Percentiles rank a stretch among this genome's conserved stretches.
phyloP scores from a whole-genome alignment of 1,140 invertebrate genomes.

The Nephotettix cincticeps region DNA sequence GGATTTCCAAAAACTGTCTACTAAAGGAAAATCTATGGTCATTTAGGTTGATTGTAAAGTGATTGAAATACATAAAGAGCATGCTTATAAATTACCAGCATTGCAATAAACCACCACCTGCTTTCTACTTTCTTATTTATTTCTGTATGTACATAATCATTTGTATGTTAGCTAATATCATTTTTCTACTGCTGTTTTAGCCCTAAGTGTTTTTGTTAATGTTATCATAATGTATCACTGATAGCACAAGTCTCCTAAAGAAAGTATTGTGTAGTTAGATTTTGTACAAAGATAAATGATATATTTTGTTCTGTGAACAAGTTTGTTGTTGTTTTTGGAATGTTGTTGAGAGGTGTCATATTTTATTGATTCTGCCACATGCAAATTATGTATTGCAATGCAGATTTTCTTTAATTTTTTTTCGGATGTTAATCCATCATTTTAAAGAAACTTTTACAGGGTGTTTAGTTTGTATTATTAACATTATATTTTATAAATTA shows the following conservation, averaged over 20 bases:
- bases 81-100: neutral
- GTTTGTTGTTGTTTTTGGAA: conserved; percentile 13
- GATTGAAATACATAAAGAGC: neutral
- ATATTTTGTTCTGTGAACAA: conserved; percentile 20
- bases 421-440: neutral
- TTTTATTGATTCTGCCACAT: neutral
- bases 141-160: neutral
- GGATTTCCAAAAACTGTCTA: neutral
- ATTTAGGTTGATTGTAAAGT: neutral
- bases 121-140: neutral
- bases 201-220: neutral
- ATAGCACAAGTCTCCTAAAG: neutral
- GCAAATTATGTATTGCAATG: neutral
- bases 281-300: neutral
- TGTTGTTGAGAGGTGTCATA: conserved; percentile 3
- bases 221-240: neutral
- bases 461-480: neutral
- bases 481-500: neutral
- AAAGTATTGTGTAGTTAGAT: conserved; percentile 1
- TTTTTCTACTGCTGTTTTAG: neutral
- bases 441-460: neutral
- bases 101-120: neutral
- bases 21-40: neutral
- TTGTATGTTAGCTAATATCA: neutral
- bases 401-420: neutral